Evolutionary conservation across 2,113 vertebrate genomes (phyloP).

Genomic region (Menidia beryllina): DNA sequence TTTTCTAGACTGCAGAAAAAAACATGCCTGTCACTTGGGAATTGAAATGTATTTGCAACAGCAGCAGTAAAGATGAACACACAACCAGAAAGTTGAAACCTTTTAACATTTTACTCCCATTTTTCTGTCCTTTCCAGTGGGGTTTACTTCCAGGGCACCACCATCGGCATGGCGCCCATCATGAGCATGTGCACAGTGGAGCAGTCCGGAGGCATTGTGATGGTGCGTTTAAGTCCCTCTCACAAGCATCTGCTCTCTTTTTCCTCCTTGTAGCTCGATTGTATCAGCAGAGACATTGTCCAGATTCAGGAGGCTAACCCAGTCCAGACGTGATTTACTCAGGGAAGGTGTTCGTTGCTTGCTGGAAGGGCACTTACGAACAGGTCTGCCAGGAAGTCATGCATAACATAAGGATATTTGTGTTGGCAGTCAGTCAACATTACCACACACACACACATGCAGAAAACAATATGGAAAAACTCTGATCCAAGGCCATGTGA

Average conservation of each 20-base stretch:
- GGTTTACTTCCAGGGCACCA: constrained; percentile 97
- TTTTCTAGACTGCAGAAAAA: not conserved
- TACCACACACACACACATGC: constrained; percentile 11
- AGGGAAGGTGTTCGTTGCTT: constrained; percentile 43
- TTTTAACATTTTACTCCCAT: not conserved
- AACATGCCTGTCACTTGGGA: not conserved
- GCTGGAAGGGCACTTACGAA: constrained; percentile 26
- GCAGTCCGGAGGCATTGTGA: constrained; percentile 97
- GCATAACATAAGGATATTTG: constrained; percentile 36
- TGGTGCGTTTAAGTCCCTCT: constrained; percentile 85
- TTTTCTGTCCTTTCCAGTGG: constrained; percentile 83
- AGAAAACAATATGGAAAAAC: constrained; percentile 22
- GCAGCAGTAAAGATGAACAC: not conserved
- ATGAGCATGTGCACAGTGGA: constrained; percentile 99
- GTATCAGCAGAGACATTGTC: constrained; percentile 55
- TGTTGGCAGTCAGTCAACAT: constrained; percentile 27
- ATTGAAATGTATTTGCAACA: too few species aligned
- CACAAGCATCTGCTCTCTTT: constrained; percentile 4
- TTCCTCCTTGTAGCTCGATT: constrained; percentile 34
- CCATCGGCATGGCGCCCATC: constrained; percentile 98
- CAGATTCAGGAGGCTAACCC: constrained; percentile 30
- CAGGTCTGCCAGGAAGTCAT: constrained; percentile 23
- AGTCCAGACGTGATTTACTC: constrained; percentile 32
- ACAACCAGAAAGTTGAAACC: not conserved
- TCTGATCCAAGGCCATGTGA: constrained; percentile 22